Evolutionary conservation across 2,888 invertebrate genomes (phyloP), one percentile per base, ranked within the genome.

Genomic region (Cacoxenus indagator): DNA sequence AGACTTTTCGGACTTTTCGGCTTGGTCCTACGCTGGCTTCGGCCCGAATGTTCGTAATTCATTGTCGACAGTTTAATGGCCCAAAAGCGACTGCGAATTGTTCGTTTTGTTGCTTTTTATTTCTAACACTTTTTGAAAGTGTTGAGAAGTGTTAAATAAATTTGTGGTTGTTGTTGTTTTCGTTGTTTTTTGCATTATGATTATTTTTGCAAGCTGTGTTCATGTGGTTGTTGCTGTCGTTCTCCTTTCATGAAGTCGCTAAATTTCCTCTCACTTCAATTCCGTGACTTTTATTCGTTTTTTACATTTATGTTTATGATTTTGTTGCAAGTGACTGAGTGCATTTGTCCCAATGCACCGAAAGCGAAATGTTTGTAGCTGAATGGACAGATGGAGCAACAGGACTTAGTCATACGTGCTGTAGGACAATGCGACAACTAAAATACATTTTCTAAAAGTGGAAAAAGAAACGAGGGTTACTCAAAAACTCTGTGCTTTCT

Each of bases 221-320:
- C 5, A 31, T 37, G 37, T 37, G 8, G 37, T 37, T 37, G 37
- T 37, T 37, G 37, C 14, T 37, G 62, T 37, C 54, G 64, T 68
- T 45, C 70, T 65, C 48, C 48, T 14, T 48, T 48, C 48, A 14
- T 17, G 0, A 19, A n/a, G 27, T 55, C 55, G 27, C 26, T 27
- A 69, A 64, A 46, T 72, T 72, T 70, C 71, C 73, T 73, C 73
- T 73, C 73, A 73, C 73, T 73, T 73, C 67, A 64, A 65, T 27
- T 64, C 51, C 17, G 27, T 27, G 64, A 48, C 27, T 64, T 48
- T 19, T 37, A 14, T 37, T 37, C 9, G 14, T 37, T 37, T 37
- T 37, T 37, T 69, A 8, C 51, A 51, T 37, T 37, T 37, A 37
- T 37, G 8, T 37, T 37, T 37, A 37, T 11, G 14, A 37, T 37